These are phyloP conservation scores for Scortum barcoo DNA, from an alignment of 2,113 vertebrate genomes.

Conservation along the genomic window DNA sequence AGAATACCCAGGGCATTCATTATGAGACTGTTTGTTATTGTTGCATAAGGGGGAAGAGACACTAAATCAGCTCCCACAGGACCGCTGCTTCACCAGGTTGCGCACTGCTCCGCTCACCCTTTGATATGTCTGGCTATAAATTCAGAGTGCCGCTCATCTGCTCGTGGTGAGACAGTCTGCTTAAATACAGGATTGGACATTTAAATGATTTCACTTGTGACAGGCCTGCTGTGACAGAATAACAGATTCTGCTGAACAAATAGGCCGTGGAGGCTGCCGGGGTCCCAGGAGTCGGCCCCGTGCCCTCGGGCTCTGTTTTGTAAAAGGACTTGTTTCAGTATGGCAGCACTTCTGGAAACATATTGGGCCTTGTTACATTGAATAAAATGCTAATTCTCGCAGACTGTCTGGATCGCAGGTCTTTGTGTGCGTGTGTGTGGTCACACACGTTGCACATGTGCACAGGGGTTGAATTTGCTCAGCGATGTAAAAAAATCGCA, in stretches of 20 bases:
- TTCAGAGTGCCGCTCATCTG: conserved; percentile 82
- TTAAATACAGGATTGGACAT: conserved; percentile 87
- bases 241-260: conserved; percentile 86
- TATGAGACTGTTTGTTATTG: conserved; percentile 75
- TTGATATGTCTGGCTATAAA: conserved; percentile 77
- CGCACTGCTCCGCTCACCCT: conserved; percentile 74
- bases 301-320: conserved; percentile 84
- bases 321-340: conserved; percentile 86
- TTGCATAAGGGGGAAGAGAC: conserved; percentile 73
- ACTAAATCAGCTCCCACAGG: conserved; percentile 82
- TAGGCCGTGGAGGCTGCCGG: conserved; percentile 82
- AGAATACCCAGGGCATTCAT: conserved; percentile 79
- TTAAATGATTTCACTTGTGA: conserved; percentile 86
- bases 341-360: conserved; percentile 85
- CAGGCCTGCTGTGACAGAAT: conserved; percentile 86
- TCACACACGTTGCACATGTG: conserved; percentile 61
- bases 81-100: conserved; percentile 77
- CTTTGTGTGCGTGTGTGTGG: conserved; percentile 66
- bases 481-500: conserved; percentile 3
- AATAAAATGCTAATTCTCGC: conserved; percentile 85
- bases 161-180: conserved; percentile 81
- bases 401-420: conserved; percentile 65
- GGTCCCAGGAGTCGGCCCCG: conserved; percentile 81
- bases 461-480: conserved; percentile 31
- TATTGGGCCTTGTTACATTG: conserved; percentile 86